These are phyloP conservation scores for Enteromius unitaeniatus DNA, from an alignment of 2,797 vertebrate genomes.

Conservation along the genomic window DNA sequence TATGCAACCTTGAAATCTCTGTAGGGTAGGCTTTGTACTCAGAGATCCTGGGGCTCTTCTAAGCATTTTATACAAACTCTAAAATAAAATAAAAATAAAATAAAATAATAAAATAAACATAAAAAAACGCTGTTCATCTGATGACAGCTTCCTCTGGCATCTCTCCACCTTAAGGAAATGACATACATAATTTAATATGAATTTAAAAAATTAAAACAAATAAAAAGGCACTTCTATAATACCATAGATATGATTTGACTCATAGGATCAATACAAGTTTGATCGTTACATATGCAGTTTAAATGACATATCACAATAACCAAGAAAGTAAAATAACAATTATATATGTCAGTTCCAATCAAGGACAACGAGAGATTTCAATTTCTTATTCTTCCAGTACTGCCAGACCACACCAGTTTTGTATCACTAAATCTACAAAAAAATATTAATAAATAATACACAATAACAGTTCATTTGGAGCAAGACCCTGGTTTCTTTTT, in stretches of 20 bases:
- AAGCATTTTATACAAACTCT: constrained; percentile 73
- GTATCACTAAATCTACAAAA: constrained; percentile 74
- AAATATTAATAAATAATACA: constrained; percentile 81
- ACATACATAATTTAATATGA: constrained; percentile 79
- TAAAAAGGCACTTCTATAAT: constrained; percentile 78
- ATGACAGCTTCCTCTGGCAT: constrained; percentile 72
- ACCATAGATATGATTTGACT: constrained; percentile 71
- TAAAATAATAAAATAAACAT: background rate
- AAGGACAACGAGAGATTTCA: constrained; percentile 73
- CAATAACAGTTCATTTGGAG: constrained; percentile 77
- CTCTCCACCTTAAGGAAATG: constrained; percentile 78
- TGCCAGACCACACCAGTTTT: constrained; percentile 80
- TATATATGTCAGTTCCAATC: constrained; percentile 82
- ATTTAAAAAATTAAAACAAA: constrained; percentile 67
- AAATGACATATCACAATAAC: constrained; percentile 71
- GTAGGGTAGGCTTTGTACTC: constrained; percentile 64
- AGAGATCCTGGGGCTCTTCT: constrained; percentile 78
- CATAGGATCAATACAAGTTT: constrained; percentile 77
- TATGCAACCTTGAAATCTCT: constrained; percentile 18
- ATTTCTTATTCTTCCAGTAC: constrained; percentile 78
- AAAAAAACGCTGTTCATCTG: constrained; percentile 66
- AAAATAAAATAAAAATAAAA: constrained; percentile 50
- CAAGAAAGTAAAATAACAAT: constrained; percentile 70
- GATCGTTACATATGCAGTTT: constrained; percentile 72
- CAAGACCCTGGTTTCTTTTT: constrained; percentile 82